A percentile compares a stretch with the other conserved stretches of the same genome.
Evolutionary conservation across 2,888 invertebrate genomes (phyloP).

Genomic region (Tromatobia lineatoria): DNA sequence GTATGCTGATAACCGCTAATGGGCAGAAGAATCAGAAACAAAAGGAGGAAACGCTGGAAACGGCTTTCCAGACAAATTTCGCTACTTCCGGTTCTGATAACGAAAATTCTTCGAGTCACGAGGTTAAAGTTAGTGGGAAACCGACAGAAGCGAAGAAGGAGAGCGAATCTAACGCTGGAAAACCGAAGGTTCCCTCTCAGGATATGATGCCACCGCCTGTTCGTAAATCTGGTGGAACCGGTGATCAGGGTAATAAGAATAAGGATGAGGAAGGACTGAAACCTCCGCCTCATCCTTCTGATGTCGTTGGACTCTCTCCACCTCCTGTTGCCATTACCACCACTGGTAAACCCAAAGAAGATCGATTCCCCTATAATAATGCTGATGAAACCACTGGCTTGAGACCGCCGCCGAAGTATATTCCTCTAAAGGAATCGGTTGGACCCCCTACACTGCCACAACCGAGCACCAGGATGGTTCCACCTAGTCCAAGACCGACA

Average conservation of each 20-base stretch:
- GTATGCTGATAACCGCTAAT: slow-evolving; percentile 74
- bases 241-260: slow-evolving; percentile 72
- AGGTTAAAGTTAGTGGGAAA: slow-evolving; percentile 34
- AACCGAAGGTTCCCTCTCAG: slow-evolving; percentile 77
- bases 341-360: slow-evolving; percentile 75
- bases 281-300: slow-evolving; percentile 78
- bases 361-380: slow-evolving; percentile 69
- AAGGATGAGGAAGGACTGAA: slow-evolving; percentile 77
- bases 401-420: slow-evolving; percentile 80
- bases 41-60: slow-evolving; percentile 76
- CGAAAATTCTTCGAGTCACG: slow-evolving; percentile 54
- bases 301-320: slow-evolving; percentile 83
- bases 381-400: slow-evolving; percentile 76
- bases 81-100: slow-evolving; percentile 72
- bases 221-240: slow-evolving; percentile 62
- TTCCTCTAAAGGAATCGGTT: slow-evolving; percentile 80
- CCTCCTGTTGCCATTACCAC: slow-evolving; percentile 82
- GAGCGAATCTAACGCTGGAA: slow-evolving; percentile 54
- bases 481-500: slow-evolving; percentile 79
- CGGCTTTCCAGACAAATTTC: slow-evolving; percentile 80
- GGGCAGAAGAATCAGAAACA: slow-evolving; percentile 72
- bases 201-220: slow-evolving; percentile 81
- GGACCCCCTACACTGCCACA: slow-evolving; percentile 71
- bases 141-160: slow-evolving; percentile 64
- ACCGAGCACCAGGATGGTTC: slow-evolving; percentile 79